Evolutionary conservation across 2,888 invertebrate genomes (phyloP).

Genomic region (Meloe dianella): DNA sequence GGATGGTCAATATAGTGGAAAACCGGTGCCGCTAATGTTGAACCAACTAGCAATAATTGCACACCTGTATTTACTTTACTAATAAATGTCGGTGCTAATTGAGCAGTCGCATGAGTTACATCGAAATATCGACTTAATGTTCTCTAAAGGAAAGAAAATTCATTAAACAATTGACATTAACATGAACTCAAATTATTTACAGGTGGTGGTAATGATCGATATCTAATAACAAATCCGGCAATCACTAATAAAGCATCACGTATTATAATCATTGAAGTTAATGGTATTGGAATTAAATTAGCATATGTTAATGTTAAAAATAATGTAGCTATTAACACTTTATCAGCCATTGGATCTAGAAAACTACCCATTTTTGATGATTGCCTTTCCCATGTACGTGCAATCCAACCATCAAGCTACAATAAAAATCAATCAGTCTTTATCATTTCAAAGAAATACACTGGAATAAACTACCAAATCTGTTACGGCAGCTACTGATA

Average conservation of each 20-base stretch:
- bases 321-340: slow-evolving; percentile 87
- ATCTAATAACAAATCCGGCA: slow-evolving; percentile 90
- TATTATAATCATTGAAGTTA: slow-evolving; percentile 82
- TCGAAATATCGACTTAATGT: slow-evolving; percentile 89
- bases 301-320: slow-evolving; percentile 87
- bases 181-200: slow-evolving; percentile 64
- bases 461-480: slow-evolving; percentile 73
- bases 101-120: slow-evolving; percentile 90
- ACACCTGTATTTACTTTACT: slow-evolving; percentile 96
- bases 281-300: slow-evolving; percentile 79
- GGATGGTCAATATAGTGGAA: slow-evolving; percentile 86
- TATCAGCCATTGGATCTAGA: slow-evolving; percentile 96
- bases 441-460: slow-evolving; percentile 1
- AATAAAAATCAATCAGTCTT: slow-evolving; percentile 41
- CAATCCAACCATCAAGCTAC: slow-evolving; percentile 95
- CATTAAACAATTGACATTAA: not conserved
- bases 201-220: slow-evolving; percentile 86
- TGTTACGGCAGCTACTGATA: slow-evolving; percentile 86
- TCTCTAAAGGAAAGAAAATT: slow-evolving; percentile 66
- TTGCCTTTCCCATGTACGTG: slow-evolving; percentile 89
- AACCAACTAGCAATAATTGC: slow-evolving; percentile 84
- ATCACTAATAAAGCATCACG: slow-evolving; percentile 82
- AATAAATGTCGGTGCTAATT: slow-evolving; percentile 87
- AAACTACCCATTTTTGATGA: slow-evolving; percentile 93
- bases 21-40: slow-evolving; percentile 89